phyloP scores from a whole-genome alignment of 2,888 invertebrate species.

The Metellina segmentata region DNA sequence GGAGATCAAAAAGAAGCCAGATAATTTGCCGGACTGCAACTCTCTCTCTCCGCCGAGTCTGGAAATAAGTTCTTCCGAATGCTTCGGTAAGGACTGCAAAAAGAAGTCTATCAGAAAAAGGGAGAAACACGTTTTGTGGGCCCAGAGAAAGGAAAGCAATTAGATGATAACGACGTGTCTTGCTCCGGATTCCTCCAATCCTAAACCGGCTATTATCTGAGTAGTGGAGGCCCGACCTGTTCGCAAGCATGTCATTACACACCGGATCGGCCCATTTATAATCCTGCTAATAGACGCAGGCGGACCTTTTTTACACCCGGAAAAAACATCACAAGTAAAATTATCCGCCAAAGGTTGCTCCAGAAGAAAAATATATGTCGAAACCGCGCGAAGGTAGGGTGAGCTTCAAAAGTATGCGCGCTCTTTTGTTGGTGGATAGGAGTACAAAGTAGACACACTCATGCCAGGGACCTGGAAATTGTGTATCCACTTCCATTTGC shows the following conservation, averaged over 20 bases:
- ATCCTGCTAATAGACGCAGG: conserved; percentile 62
- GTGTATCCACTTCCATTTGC: too few species aligned
- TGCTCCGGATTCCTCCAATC: conserved; percentile 62
- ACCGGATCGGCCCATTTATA: conserved; percentile 66
- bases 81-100: conserved; percentile 5
- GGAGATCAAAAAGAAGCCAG: conserved; percentile 10
- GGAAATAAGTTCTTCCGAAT: conserved; percentile 12
- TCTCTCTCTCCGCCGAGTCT: neutral
- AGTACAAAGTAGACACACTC: too few species aligned
- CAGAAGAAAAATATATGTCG: conserved; percentile 16
- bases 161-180: conserved; percentile 68
- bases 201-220: conserved; percentile 64
- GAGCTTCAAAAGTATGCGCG: neutral
- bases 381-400: neutral
- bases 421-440: neutral
- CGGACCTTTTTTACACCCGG: conserved; percentile 54
- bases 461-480: too few species aligned
- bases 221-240: conserved; percentile 59
- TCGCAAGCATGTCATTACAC: conserved; percentile 74
- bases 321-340: conserved; percentile 35
- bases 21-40: conserved; percentile 38
- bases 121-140: conserved; percentile 44
- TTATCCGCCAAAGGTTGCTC: conserved; percentile 3
- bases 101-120: conserved; percentile 4
- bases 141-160: conserved; percentile 66